phyloP scores from a whole-genome alignment of 2,113 vertebrate genomes.

The Cinclus cinclus region DNA sequence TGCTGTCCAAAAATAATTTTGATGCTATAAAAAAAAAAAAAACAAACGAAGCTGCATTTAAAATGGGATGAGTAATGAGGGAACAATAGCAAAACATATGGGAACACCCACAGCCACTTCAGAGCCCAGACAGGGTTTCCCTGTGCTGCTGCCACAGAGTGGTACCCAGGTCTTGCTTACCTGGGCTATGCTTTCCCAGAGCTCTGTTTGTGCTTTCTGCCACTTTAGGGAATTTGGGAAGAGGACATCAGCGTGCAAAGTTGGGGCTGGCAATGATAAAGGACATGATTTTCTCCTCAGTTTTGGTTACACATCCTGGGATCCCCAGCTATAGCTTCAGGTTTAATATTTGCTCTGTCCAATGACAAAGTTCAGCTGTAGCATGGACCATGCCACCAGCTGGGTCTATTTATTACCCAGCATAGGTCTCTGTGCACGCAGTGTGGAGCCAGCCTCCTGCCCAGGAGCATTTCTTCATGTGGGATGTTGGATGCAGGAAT shows the following conservation, averaged over 20 bases:
- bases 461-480: not conserved
- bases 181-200: not conserved
- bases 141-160: not conserved
- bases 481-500: not conserved
- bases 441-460: not conserved
- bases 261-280: not conserved
- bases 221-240: not conserved
- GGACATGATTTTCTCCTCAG: not conserved
- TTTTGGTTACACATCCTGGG: not conserved
- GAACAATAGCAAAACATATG: not conserved
- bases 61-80: not conserved
- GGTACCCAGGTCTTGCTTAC: rapidly evolving
- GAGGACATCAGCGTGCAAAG: rapidly evolving
- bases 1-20: not conserved
- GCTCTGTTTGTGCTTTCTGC: not conserved
- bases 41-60: not conserved
- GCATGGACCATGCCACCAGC: not conserved
- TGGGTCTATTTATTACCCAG: not conserved
- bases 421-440: rapidly evolving
- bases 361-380: not conserved
- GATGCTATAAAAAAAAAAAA: not conserved
- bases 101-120: not conserved
- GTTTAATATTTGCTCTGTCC: not conserved
- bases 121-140: not conserved
- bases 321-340: not conserved